These are phyloP conservation scores for Graphium colonna DNA, from an alignment of 2,888 invertebrate genomes.

Conservation along the genomic window DNA sequence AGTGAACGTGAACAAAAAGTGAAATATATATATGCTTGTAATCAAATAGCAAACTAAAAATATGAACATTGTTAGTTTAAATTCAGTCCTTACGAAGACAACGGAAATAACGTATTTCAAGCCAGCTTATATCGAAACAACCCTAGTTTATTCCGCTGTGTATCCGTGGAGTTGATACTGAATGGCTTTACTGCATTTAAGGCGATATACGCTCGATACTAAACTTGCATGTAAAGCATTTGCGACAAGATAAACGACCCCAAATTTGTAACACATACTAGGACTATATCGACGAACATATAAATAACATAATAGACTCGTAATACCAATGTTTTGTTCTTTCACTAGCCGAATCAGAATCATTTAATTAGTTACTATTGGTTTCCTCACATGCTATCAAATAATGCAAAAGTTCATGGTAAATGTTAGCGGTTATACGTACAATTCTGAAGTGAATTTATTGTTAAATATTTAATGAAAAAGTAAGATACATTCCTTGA, in stretches of 20 bases:
- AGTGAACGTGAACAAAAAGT: no score
- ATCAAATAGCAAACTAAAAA: no score
- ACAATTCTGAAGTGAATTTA: no score
- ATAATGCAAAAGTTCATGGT: no score
- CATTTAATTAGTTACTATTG: neutral
- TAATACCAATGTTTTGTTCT: neutral
- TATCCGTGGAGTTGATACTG: conserved; percentile 7
- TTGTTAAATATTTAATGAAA: no score
- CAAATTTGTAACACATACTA: neutral
- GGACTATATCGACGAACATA: neutral
- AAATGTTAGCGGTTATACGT: no score
- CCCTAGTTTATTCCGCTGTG: conserved; percentile 1
- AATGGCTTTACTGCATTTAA: conserved; percentile 8
- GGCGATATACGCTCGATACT: conserved; percentile 1
- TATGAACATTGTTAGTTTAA: no score
- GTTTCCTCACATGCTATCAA: no score
- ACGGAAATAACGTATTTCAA: neutral
- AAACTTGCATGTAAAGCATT: conserved; percentile 4
- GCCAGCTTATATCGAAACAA: conserved; percentile 3
- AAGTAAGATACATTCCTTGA: no score
- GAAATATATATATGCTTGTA: no score
- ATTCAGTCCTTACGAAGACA: no score
- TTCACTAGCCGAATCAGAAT: neutral
- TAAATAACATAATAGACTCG: neutral
- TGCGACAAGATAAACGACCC: neutral